Percentiles rank a stretch among this genome's conserved stretches.
Conservation (phyloP, 2,888 invertebrate species). For the Carcina quercana region DNA sequence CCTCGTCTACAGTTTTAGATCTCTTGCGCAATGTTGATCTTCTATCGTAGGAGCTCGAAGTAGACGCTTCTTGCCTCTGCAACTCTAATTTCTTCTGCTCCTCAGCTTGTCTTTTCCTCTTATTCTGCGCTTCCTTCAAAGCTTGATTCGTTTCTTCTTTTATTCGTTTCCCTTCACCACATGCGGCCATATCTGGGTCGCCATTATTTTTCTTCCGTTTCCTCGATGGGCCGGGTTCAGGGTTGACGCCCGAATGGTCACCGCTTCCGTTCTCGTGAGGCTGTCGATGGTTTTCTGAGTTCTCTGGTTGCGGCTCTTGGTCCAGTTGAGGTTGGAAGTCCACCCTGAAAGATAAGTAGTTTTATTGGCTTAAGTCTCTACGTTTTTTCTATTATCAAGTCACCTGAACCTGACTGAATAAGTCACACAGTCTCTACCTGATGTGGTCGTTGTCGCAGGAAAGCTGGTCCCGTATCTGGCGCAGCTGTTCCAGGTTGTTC, state of each 20-base stretch:
- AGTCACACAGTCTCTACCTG: no score
- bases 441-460: neutral
- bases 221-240: neutral
- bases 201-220: neutral
- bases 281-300: no score
- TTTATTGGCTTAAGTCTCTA: neutral
- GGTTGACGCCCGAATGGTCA: neutral
- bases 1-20: neutral
- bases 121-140: no score
- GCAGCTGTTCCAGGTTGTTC: conserved; percentile 9
- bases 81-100: no score
- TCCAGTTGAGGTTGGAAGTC: neutral
- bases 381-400: no score
- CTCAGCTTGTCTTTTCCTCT: no score
- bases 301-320: neutral
- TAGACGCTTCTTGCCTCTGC: no score
- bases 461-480: neutral
- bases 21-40: no score
- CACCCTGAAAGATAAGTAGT: neutral
- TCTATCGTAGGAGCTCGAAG: no score
- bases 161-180: neutral
- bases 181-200: neutral
- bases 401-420: no score
- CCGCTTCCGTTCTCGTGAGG: conserved; percentile 1
- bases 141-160: neutral